Percentiles rank a stretch among this genome's conserved stretches.
Evolutionary conservation across 2,113 vertebrate genomes (phyloP).

Genomic region (Toxostoma redivivum): DNA sequence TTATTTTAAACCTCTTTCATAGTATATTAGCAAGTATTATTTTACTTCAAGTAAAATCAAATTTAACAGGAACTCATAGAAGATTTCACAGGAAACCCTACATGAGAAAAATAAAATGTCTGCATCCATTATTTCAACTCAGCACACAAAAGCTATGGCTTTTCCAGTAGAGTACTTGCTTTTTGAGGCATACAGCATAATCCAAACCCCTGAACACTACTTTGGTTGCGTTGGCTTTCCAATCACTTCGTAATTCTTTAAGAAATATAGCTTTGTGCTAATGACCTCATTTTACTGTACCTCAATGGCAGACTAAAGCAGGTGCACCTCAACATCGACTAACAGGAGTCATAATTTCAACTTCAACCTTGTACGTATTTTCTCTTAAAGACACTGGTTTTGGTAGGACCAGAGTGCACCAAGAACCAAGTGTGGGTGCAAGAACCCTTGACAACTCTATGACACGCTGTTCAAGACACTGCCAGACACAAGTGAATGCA

Average conservation of each 20-base stretch:
- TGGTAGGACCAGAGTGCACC: background rate
- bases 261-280: background rate
- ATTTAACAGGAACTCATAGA: background rate
- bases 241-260: background rate
- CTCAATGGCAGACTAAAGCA: background rate
- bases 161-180: background rate
- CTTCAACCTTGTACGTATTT: background rate
- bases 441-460: background rate
- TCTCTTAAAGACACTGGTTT: background rate
- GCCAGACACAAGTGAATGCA: background rate
- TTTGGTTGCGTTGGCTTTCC: background rate
- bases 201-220: background rate
- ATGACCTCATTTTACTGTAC: background rate
- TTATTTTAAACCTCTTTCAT: background rate
- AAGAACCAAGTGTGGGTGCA: background rate
- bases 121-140: background rate
- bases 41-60: background rate
- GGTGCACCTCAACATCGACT: background rate
- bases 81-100: background rate
- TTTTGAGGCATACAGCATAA: background rate
- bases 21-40: background rate
- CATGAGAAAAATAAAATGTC: background rate
- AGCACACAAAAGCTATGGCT: background rate
- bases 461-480: background rate
- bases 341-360: background rate